These are phyloP conservation scores for Drosophila rellima DNA, from an alignment of 2,888 invertebrate genomes.

Conservation along the genomic window DNA sequence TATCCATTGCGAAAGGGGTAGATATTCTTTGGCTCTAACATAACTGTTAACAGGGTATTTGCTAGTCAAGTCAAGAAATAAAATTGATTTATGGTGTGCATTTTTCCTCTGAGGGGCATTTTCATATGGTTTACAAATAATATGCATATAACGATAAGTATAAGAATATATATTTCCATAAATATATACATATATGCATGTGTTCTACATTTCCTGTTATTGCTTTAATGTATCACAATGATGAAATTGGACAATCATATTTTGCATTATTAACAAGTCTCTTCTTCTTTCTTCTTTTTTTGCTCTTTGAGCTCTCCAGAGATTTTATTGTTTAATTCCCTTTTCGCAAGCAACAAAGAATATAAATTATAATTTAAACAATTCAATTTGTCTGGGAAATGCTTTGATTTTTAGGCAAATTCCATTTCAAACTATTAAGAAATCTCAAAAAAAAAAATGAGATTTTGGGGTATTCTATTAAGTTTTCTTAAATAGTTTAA, in stretches of 20 bases:
- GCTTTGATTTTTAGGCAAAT: background rate
- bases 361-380: background rate
- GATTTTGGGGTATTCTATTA: background rate
- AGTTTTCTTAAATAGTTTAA: background rate
- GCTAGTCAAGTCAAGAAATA: background rate
- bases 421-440: background rate
- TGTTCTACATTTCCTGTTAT: constrained; percentile 38
- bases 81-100: background rate
- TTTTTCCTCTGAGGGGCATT: background rate
- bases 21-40: background rate
- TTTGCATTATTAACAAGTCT: constrained; percentile 3
- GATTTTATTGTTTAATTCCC: constrained; percentile 1
- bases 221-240: constrained; percentile 35
- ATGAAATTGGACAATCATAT: constrained; percentile 22
- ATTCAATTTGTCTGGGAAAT: background rate
- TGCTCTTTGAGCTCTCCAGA: constrained; percentile 13
- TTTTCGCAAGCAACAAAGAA: background rate
- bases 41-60: background rate
- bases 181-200: background rate
- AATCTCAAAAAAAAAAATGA: background rate
- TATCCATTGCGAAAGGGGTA: background rate
- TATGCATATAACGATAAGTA: constrained; percentile 1
- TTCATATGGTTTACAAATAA: constrained; percentile 9
- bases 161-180: constrained; percentile 6
- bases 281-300: constrained; percentile 15